Evolutionary conservation across 2,888 invertebrate species (phyloP), one percentile per base, ranked within the genome.

Genomic region (Smittia aterrima): DNA sequence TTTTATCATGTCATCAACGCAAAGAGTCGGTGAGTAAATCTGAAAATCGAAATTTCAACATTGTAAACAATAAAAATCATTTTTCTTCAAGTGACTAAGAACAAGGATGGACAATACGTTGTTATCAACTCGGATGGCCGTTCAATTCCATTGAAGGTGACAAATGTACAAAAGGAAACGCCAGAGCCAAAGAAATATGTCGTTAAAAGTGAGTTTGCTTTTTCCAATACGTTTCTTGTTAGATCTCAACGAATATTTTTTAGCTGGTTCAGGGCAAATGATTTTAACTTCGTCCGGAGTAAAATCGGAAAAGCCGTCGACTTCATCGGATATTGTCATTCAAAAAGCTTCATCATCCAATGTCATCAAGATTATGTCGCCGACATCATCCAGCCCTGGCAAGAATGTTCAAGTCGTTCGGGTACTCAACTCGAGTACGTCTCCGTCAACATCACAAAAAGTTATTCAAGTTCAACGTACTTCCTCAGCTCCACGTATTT

Each of bases 191-290:
- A 70, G 41, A 70, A 70, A 20, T 70, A 70, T 32, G 20, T 70
- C 22, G 70, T 70, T 6, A 70, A 70, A 27, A 27, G 70, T 70
- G 22, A 70, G 70, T 70, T 9, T 3, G 27, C 32, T 6, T 32
- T 32, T 32, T 32, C 32, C 32, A 32, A 32, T 32, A 6, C 32
- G 32, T 32, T 32, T 32, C 32, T 32, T 32, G 32, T 32, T 32
- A 9, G 32, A 32, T 9, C 32, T 32, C 32, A 32, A 32, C 32
- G 32, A 6, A 6, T 32, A 32, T 32, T 32, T 67, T 67, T 25
- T 70, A 70, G 70, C 70, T n/a, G 53, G 70, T 32, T 54, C 53
- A 9, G 70, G 70, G 2, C 70, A 70, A 54, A 53, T 54, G 7
- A 32, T 70, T 70, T 13, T 16, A 3, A 53, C 41, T 1, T 27